Evolutionary conservation across 2,113 vertebrate genomes (phyloP), one percentile per base, ranked within the genome.

Genomic region (Sapayoa aenigma): DNA sequence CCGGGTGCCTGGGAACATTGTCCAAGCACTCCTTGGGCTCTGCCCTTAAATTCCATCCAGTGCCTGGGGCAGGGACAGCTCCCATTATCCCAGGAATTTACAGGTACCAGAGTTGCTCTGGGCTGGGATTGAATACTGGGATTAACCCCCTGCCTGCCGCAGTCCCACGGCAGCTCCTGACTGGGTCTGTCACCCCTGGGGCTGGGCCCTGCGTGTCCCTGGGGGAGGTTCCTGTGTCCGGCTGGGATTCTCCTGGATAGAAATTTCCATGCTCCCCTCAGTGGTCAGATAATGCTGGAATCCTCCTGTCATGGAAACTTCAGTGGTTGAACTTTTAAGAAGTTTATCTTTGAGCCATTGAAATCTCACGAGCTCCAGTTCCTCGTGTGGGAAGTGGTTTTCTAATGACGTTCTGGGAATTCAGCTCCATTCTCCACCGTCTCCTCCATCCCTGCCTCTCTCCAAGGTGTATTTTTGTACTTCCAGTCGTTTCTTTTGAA

Each of bases 221-320:
- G 17, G n/a, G 47, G 5, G 46, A 19, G 59, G 14, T 35, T 56
- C 3, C 31, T 7, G 6, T 86, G 76, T 46, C 81, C 66, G 5
- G 81, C 65, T 52, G 47, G 39, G 35, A 13, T 66, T 47, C 65
- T 35, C 87, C 68, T 1, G 17, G 33, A 73, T 74, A 71, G 6
- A 3, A 15, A 14, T 74, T 74, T 53, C 87, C 1, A 0, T 44
- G 31, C 5, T 19, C 60, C 25, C 2, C 3, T 47, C 22, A 2
- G 63, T 55, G 20, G 50, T 89, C 42, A n/a, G 37, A 2, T 37
- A 23, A 16, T 46, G 5, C 31, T 1, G 1, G 73, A 44, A 33
- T 84, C 75, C 37, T 46, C 6, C 11, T 59, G 46, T 49, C 66
- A 35, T 39, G 79, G 71, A 30, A 52, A 9, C 37, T 10, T 14